phyloP scores from a whole-genome alignment of 2,797 vertebrate genomes.

The Pangasius larnaudii region DNA sequence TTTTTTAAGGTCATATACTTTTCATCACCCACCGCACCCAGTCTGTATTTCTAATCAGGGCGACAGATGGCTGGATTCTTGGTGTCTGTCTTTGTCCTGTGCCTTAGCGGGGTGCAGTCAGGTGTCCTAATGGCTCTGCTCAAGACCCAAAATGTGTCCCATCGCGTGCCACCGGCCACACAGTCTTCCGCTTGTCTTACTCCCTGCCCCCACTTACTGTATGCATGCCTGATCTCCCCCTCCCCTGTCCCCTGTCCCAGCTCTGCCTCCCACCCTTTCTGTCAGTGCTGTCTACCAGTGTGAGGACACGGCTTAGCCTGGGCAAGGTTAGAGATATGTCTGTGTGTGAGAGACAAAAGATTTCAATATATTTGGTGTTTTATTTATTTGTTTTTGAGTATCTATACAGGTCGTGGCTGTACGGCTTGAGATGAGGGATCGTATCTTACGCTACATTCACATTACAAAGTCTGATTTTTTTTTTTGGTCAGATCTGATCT shows the following conservation, averaged over 20 bases:
- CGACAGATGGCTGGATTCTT: constrained; percentile 86
- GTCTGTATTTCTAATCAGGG: constrained; percentile 67
- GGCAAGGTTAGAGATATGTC: neutral
- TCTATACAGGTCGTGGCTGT: neutral
- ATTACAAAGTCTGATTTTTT: no score
- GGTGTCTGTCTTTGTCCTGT: constrained; percentile 74
- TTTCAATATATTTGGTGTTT: neutral
- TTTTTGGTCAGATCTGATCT: neutral
- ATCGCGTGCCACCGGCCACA: constrained; percentile 76
- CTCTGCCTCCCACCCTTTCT: neutral
- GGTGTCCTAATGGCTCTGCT: constrained; percentile 79
- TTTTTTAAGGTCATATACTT: neutral
- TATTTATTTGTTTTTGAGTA: neutral
- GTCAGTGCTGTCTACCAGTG: neutral
- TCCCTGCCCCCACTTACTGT: constrained; percentile 13
- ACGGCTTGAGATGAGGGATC: neutral
- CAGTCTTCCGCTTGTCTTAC: constrained; percentile 67
- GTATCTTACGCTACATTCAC: neutral
- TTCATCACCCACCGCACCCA: neutral
- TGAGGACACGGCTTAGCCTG: neutral
- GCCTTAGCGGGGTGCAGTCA: constrained; percentile 76
- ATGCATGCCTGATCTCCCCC: neutral
- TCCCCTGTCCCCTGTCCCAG: constrained; percentile 15
- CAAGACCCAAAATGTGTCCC: constrained; percentile 74
- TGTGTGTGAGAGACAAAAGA: neutral